Evolutionary conservation across 2,797 vertebrate genomes (phyloP).

Genomic region (Argentina silus): DNA sequence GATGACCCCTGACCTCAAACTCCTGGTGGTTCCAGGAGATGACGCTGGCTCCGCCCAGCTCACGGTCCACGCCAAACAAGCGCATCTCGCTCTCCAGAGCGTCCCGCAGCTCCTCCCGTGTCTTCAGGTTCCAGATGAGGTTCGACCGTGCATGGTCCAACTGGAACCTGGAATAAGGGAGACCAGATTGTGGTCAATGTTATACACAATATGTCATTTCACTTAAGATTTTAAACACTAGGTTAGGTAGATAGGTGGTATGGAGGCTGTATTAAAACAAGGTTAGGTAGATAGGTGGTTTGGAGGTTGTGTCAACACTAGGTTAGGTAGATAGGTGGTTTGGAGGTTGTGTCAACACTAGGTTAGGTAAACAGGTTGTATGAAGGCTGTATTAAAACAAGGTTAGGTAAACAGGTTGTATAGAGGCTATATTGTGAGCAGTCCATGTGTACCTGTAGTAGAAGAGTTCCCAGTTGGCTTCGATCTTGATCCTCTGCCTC

Average conservation of each 20-base stretch:
- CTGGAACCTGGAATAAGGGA: constrained; percentile 83
- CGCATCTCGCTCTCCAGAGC: constrained; percentile 96
- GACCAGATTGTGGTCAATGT: background rate
- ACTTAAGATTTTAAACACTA: too few species aligned
- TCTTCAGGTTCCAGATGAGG: constrained; percentile 99
- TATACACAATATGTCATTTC: too few species aligned
- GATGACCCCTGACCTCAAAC: constrained; percentile 85
- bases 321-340: too few species aligned
- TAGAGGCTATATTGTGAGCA: too few species aligned
- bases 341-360: too few species aligned
- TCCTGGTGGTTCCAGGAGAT: constrained; percentile 99
- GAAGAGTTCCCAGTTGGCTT: constrained; percentile 98
- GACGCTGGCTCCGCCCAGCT: constrained; percentile 91
- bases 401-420: too few species aligned
- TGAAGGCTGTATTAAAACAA: too few species aligned
- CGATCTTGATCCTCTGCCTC: constrained; percentile 97
- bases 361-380: too few species aligned
- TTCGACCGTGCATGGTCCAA: constrained; percentile 94
- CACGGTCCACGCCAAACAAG: constrained; percentile 91
- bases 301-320: too few species aligned
- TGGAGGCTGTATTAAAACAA: too few species aligned
- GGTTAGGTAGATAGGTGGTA: too few species aligned
- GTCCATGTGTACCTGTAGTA: constrained; percentile 99
- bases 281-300: too few species aligned
- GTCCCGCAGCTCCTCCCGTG: constrained; percentile 95